Evolutionary conservation across 2,797 vertebrate genomes (phyloP), one percentile per base, ranked within the genome.

Genomic region (Lates japonicus): DNA sequence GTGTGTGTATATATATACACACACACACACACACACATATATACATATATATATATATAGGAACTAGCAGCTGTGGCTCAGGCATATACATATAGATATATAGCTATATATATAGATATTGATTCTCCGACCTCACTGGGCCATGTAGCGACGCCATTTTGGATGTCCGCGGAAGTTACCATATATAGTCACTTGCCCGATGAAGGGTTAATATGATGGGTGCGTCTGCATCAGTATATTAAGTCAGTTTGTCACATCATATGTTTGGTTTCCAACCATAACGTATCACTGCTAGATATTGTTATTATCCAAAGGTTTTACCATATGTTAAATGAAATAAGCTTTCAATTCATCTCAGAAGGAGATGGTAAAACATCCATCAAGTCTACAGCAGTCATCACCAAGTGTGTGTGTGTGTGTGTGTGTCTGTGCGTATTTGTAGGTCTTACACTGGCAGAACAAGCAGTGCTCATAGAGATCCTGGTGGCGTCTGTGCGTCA

Each of bases 401-500:
- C 4, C 8, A 29, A 29, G 25, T 29, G 25, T 8, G 14, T 60
- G 25, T 48, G 59, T 74, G 31, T 61, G 31, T 71, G 17, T 79
- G 52, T 65, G 2, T 49, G 2, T 71, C 44, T 25, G 31, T 61
- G 54, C 48, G 44, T 69, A 35, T 52, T 37, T 65, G 63, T 5
- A 97, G 97, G 88, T 70, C 87, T 97, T 60, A 95, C 90, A 0
- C 83, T 78, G 60, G 87, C 85, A 71, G 95, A 98, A 61, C 89
- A 97, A 84, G 91, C 70, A 0, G 87, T 94, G 57, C 94, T 98
- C 3, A 94, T 97, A 1, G 97, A 98, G 93, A 94, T 98, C 55
- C 88, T 98, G 78, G 84, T 97, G 0, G 96, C 96, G 1, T 96
- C 97, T 0, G 94, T 97, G 59, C 96, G 95, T 86, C 97, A 98